Base-by-base conservation (phyloP, 2,797 vertebrate genomes). In the Chaetodon trifasciatus region DNA sequence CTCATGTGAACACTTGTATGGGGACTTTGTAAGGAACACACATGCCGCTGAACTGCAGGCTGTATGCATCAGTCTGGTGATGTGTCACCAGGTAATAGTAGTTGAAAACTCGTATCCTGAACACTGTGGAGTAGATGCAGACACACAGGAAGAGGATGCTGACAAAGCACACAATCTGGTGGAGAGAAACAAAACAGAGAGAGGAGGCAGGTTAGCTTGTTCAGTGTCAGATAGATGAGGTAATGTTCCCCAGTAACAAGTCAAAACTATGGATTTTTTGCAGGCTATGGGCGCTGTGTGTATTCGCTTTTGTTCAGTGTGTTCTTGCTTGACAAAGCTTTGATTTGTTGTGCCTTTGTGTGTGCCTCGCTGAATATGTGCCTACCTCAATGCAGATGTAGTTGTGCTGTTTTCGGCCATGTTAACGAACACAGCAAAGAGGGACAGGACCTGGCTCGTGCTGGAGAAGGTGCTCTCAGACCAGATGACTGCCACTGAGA, bases 391-490 rank as follows among this genome's bases (percentile, higher is more conserved):
- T 98, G 82, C 96, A 97, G 87, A 99, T 96, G 87, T 99, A 99
- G 91, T 97, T 97, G 81, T 98, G 96, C 0, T 96, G 96, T 84
- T 93, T 91, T 98, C 97, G n/a, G 98, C 97, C 78, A 95, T 89
- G 67, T 97, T 97, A 89, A 99, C 96, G 87, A 98, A 97, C 85
- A 99, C 93, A 0, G 97, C 98, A 67, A 98, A 98, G 47, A 99
- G 94, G 0, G 98, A 99, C 5, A 99, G 93, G 86, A 98, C 96
- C 0, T 97, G 98, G 0, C 79, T 92, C 13, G 96, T 96, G 92
- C 97, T 99, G 94, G 99, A 99, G 95, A 99, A 99, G 0, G 98
- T 98, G 91, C 98, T 98, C 82, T 99, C 98, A 1, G 98, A 99
- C 98, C 98, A 99, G 46, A 99, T 97, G 16, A 99, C 97, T 10